Conservation (phyloP, 2,113 vertebrate species). For the Phalacrocorax brasilianus region DNA sequence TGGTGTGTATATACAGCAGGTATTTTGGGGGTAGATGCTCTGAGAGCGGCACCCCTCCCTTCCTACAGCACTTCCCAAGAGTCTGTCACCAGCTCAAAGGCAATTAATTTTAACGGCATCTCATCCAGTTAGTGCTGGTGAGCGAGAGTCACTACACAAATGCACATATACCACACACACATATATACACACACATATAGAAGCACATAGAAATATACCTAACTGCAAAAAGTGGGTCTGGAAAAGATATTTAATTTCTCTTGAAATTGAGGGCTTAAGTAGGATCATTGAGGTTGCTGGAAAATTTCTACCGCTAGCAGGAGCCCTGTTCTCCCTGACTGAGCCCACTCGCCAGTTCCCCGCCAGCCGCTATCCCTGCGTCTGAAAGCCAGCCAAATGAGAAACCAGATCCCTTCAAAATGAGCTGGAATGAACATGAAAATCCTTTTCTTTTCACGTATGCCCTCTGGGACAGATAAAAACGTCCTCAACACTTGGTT, state of each 20-base stretch:
- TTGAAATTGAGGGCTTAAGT: conserved; percentile 53
- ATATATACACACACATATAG: conserved; percentile 37
- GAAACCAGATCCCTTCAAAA: conserved; percentile 62
- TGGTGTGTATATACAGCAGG: background rate
- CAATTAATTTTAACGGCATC: conserved; percentile 17
- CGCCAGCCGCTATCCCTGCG: background rate
- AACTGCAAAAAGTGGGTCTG: background rate
- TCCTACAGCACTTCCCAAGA: background rate
- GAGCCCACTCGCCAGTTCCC: background rate
- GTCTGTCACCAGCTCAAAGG: conserved; percentile 13
- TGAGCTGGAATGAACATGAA: conserved; percentile 52
- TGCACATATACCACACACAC: background rate
- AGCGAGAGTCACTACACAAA: background rate
- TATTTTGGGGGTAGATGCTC: background rate
- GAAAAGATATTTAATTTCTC: conserved; percentile 3
- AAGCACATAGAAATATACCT: background rate
- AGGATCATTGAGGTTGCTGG: conserved; percentile 9
- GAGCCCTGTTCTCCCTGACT: background rate
- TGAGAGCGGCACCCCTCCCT: background rate
- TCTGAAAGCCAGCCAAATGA: conserved; percentile 46
- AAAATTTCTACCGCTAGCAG: conserved; percentile 36
- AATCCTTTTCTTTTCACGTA: conserved; percentile 50
- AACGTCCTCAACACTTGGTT: background rate
- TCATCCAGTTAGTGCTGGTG: background rate
- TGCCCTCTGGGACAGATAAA: conserved; percentile 46